Evolutionary conservation across 1,140 invertebrate species (phyloP).

Genomic region (Anastatus disparis): DNA sequence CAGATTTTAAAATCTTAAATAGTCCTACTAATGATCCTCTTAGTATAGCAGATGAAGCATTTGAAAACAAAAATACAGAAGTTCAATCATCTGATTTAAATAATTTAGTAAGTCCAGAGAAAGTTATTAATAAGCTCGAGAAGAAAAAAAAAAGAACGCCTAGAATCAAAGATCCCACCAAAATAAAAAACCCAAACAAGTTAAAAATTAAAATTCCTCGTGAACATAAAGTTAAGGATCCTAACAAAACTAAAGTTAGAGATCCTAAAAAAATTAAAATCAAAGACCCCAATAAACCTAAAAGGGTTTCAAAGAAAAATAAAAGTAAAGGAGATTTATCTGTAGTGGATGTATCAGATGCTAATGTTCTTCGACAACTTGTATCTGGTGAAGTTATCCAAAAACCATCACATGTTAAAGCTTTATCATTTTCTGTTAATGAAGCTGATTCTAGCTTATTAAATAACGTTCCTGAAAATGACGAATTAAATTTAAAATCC

Average conservation of each 20-base stretch:
- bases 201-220: constrained; percentile 45
- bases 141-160: constrained; percentile 50
- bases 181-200: constrained; percentile 48
- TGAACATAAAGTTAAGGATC: constrained; percentile 47
- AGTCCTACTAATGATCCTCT: constrained; percentile 30
- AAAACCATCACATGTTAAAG: constrained; percentile 42
- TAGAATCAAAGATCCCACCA: constrained; percentile 48
- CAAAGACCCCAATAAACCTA: constrained; percentile 49
- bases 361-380: constrained; percentile 55
- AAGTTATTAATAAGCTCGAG: not conserved
- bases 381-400: constrained; percentile 49
- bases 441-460: not conserved
- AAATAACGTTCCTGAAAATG: not conserved
- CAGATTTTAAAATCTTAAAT: constrained; percentile 22
- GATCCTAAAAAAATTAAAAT: constrained; percentile 48
- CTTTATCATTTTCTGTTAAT: not conserved
- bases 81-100: not conserved
- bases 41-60: not conserved
- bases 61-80: not conserved
- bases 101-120: not conserved
- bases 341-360: constrained; percentile 57
- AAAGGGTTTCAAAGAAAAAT: constrained; percentile 39
- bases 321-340: constrained; percentile 47
- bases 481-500: not conserved
- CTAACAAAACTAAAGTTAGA: constrained; percentile 48